Evolutionary conservation across 2,888 invertebrate species (phyloP), one percentile per base, ranked within the genome.

Genomic region (Platypus cylindrus): DNA sequence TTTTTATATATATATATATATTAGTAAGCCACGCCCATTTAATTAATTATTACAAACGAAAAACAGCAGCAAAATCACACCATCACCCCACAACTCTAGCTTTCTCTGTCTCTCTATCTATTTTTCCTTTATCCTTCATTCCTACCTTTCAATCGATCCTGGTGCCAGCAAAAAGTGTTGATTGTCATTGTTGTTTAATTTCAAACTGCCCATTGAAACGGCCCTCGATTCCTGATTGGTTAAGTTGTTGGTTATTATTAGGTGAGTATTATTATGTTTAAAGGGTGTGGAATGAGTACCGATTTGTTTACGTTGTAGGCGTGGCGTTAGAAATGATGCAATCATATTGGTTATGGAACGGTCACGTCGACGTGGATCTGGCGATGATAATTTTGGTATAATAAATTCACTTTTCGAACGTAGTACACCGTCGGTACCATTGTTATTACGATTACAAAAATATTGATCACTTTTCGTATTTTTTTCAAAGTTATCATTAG

Each of bases 291-390:
- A 54, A 14, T 51, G 49, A 33, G 47, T 45, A 9, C 29, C 35
- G 20, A 36, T 32, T 9, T 33, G 24, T 20, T 53, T 52, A 11
- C 73, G 53, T 51, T 68, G 65, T 36, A 70, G 67, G 26, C 70
- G 62, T 31, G 74, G 74, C 37, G 74, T 73, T 43, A 73, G 56
- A 50, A 73, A 73, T 40, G 66, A 67, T 55, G 71, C 68, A 40
- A 73, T 51, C 49, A 67, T 53, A 34, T 59, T 56, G 2, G 57
- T 52, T 38, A 52, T 51, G 5, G 45, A 41, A 12, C 45, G 44
- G n/a, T 49, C 45, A n/a, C 39, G 15, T 4, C 45, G 44, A 2
- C 38, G 30, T 8, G 42, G 45, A 26, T 37, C 39, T 7, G 51
- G 48, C 3, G 36, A 40, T n/a, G n/a, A n/a, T 24, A 46, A 22